phyloP scores from a whole-genome alignment of 1,140 invertebrate genomes.

The Aphelenchoides besseyi region DNA sequence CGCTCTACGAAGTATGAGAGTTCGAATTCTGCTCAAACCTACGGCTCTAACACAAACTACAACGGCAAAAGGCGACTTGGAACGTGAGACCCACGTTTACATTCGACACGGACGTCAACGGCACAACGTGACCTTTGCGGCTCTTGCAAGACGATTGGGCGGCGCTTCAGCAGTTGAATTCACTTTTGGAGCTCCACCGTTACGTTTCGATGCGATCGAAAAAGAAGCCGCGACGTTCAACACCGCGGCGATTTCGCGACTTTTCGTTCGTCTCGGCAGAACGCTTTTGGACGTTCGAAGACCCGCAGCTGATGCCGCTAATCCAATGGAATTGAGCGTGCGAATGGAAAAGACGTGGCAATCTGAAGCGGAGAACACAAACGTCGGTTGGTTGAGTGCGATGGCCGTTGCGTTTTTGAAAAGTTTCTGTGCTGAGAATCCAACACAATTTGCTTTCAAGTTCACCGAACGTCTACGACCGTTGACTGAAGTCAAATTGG shows the following conservation, averaged over 20 bases:
- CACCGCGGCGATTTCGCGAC: neutral
- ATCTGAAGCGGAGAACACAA: constrained; percentile 18
- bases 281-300: neutral
- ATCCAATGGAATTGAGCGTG: neutral
- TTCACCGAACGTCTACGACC: constrained; percentile 19
- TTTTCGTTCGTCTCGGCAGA: neutral
- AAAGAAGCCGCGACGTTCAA: neutral
- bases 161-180: neutral
- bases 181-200: neutral
- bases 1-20: neutral
- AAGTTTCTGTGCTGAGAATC: constrained; percentile 40
- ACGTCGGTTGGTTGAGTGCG: constrained; percentile 17
- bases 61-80: neutral
- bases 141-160: neutral
- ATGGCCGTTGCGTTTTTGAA: constrained; percentile 36
- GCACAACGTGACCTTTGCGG: neutral
- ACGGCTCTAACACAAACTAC: neutral
- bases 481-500: neutral
- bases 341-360: neutral
- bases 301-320: neutral
- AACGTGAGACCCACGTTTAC: neutral
- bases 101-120: neutral
- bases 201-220: neutral
- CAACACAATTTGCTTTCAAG: neutral
- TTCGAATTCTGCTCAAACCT: neutral